These are phyloP conservation scores for Drosophila dives DNA, from an alignment of 2,888 invertebrate species.

Conservation along the genomic window DNA sequence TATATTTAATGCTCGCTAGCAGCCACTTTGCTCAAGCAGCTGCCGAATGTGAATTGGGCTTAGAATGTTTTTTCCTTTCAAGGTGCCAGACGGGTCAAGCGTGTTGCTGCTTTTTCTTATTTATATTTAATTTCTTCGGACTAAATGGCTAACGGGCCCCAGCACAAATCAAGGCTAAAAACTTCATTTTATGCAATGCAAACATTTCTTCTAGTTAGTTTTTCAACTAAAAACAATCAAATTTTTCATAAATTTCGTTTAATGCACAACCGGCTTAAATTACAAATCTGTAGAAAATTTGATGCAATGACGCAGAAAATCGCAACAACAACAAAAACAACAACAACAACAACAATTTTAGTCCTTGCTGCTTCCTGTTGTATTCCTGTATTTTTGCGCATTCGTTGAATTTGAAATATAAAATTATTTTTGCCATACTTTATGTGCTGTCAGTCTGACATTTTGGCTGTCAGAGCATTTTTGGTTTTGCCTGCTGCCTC, in stretches of 20 bases:
- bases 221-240: conserved; percentile 25
- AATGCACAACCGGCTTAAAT: conserved; percentile 46
- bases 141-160: conserved; percentile 37
- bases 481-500: conserved; percentile 24
- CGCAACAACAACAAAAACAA: conserved; percentile 7
- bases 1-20: conserved; percentile 68
- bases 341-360: conserved; percentile 7
- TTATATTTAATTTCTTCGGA: conserved; percentile 59
- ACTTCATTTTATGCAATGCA: conserved; percentile 1
- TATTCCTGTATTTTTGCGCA: conserved; percentile 14
- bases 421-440: conserved; percentile 26
- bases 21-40: conserved; percentile 28
- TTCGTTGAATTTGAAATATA: conserved; percentile 8
- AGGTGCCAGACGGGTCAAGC: conserved; percentile 68
- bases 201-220: not conserved
- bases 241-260: conserved; percentile 12
- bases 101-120: conserved; percentile 47
- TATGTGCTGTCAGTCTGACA: conserved; percentile 3
- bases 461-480: conserved; percentile 2
- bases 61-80: conserved; percentile 23
- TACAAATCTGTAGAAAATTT: conserved; percentile 30
- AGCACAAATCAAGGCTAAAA: conserved; percentile 29
- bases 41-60: conserved; percentile 20
- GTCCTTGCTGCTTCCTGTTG: conserved; percentile 24
- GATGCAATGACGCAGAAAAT: conserved; percentile 22